phyloP scores from a whole-genome alignment of 2,888 invertebrate genomes.

The Acholoe squamosa region DNA sequence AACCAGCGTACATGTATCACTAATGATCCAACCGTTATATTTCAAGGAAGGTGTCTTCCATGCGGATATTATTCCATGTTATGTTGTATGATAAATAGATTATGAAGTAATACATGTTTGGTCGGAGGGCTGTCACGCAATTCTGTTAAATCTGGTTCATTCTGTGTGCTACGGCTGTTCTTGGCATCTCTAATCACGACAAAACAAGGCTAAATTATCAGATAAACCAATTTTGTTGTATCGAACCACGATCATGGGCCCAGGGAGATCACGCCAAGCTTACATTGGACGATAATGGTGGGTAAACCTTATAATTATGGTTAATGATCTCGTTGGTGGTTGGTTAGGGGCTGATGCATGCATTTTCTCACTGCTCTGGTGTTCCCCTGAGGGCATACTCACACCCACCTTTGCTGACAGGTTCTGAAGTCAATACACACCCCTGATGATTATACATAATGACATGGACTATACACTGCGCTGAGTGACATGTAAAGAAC shows the following conservation, averaged over 20 bases:
- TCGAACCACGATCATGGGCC: background rate
- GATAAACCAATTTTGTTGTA: constrained; percentile 42
- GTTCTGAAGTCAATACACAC: constrained; percentile 11
- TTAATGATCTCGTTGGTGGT: constrained; percentile 10
- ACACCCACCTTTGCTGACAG: background rate
- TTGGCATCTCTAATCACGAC: constrained; percentile 11
- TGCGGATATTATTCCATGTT: too few species aligned
- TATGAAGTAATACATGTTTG: too few species aligned
- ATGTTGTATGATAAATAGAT: too few species aligned
- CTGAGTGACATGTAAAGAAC: background rate
- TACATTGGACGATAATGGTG: background rate
- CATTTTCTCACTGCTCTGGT: constrained; percentile 10
- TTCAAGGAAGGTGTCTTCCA: too few species aligned
- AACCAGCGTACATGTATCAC: too few species aligned
- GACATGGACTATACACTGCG: background rate
- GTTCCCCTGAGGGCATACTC: background rate
- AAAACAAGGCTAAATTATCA: background rate
- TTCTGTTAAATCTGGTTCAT: too few species aligned
- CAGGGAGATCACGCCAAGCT: background rate
- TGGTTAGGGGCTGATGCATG: background rate
- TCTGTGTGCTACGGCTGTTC: background rate
- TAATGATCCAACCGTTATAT: too few species aligned
- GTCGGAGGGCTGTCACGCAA: too few species aligned
- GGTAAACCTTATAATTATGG: constrained; percentile 47
- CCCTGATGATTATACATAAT: constrained; percentile 8